phyloP scores from a whole-genome alignment of 37 sponge, comb jelly and placozoan genomes.

The Beroe ovata region DNA sequence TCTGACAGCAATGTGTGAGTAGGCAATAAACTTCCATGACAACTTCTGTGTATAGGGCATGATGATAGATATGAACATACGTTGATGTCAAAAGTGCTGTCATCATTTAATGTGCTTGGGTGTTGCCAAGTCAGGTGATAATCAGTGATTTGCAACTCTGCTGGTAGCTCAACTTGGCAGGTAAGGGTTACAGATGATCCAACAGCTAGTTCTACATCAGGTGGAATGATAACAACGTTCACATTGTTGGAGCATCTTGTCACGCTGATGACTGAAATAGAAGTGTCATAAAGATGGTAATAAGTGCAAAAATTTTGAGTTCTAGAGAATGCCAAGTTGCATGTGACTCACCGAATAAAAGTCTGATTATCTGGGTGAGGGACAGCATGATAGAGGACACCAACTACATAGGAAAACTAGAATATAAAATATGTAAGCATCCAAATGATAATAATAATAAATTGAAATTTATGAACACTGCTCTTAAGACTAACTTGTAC shows the following conservation, averaged over 20 bases:
- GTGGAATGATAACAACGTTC: neutral
- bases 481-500: no score
- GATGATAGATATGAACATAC: neutral
- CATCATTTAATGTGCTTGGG: neutral
- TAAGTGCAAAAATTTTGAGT: no score
- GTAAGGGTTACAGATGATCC: conserved; percentile 23
- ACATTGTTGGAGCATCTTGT: neutral
- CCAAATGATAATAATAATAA: no score
- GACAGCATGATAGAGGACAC: neutral
- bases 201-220: conserved; percentile 2
- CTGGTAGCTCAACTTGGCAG: neutral
- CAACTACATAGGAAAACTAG: neutral
- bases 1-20: no score
- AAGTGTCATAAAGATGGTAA: no score
- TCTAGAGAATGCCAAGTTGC: neutral
- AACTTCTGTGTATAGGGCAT: no score
- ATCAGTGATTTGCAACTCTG: no score
- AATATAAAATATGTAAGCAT: no score
- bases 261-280: neutral
- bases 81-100: neutral
- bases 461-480: no score
- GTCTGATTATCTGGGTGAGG: neutral
- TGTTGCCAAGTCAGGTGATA: neutral
- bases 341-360: neutral
- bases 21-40: no score